Conservation (phyloP, 2,888 invertebrate genomes). For the Bellardia pandia region DNA sequence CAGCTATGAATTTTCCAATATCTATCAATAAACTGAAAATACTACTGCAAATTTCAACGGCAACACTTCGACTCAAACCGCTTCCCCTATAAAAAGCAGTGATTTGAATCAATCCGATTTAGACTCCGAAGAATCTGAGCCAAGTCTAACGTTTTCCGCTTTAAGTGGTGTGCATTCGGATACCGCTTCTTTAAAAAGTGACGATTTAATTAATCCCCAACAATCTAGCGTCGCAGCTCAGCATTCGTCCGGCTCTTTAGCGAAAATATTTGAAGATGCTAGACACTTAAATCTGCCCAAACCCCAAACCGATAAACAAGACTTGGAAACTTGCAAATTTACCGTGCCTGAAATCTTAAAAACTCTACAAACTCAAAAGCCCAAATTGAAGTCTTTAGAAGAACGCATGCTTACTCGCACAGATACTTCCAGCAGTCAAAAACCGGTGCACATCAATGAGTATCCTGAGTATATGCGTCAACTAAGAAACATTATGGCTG, state of each 20-base stretch:
- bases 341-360: slow-evolving; percentile 78
- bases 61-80: too few relatives aligned
- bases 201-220: too few relatives aligned
- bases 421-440: slow-evolving; percentile 10
- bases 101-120: too few relatives aligned
- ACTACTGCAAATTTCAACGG: too few relatives aligned
- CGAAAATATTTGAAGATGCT: slow-evolving; percentile 78
- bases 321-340: slow-evolving; percentile 60
- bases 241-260: slow-evolving; percentile 77
- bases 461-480: slow-evolving; percentile 76
- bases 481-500: slow-evolving; percentile 75
- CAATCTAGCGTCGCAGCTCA: slow-evolving; percentile 66
- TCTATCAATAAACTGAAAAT: too few relatives aligned
- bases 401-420: slow-evolving; percentile 76
- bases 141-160: too few relatives aligned
- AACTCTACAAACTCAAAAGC: slow-evolving; percentile 77
- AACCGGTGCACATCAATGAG: background rate
- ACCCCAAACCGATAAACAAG: slow-evolving; percentile 48
- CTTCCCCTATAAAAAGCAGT: too few relatives aligned
- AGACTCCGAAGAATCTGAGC: too few relatives aligned
- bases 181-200: too few relatives aligned
- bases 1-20: too few relatives aligned
- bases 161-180: too few relatives aligned
- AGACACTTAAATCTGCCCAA: slow-evolving; percentile 33
- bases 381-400: slow-evolving; percentile 77